Percentiles rank a stretch among this genome's conserved stretches.
phyloP scores from a whole-genome alignment of 2,113 vertebrate genomes.

The Oryzias javanicus region DNA sequence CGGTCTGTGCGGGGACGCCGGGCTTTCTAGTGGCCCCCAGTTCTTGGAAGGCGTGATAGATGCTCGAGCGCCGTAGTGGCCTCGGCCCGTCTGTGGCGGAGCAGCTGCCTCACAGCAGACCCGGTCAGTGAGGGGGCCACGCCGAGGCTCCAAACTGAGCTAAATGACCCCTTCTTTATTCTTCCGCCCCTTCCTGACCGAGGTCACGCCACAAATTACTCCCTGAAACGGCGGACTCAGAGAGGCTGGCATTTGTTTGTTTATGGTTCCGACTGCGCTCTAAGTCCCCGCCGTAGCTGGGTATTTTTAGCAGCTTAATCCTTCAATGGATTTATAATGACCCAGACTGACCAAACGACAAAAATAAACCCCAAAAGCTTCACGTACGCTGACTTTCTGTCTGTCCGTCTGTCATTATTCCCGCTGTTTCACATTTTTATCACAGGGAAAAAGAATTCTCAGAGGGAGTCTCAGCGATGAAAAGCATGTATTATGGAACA shows the following conservation, averaged over 20 bases:
- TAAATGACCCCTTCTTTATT: slow-evolving; percentile 42
- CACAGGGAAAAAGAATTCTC: slow-evolving; percentile 1
- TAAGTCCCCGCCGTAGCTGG: slow-evolving; percentile 49
- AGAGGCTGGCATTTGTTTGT: slow-evolving; percentile 68
- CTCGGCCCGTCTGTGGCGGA: slow-evolving; percentile 68
- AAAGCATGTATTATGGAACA: slow-evolving; percentile 26
- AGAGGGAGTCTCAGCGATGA: slow-evolving; percentile 8
- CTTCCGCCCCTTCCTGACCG: slow-evolving; percentile 55
- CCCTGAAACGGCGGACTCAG: slow-evolving; percentile 49
- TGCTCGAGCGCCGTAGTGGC: slow-evolving; percentile 69
- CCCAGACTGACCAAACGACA: slow-evolving; percentile 57
- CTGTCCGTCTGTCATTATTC: slow-evolving; percentile 55
- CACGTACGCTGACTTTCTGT: slow-evolving; percentile 52
- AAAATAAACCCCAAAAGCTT: slow-evolving; percentile 47
- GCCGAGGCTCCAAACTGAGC: slow-evolving; percentile 33
- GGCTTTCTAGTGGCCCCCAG: slow-evolving; percentile 46
- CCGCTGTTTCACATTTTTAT: slow-evolving; percentile 16
- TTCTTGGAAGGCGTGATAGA: slow-evolving; percentile 80
- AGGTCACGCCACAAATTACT: slow-evolving; percentile 70
- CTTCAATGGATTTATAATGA: slow-evolving; percentile 71
- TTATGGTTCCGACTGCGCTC: slow-evolving; percentile 56
- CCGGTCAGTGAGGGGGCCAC: slow-evolving; percentile 14
- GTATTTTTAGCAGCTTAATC: slow-evolving; percentile 72
- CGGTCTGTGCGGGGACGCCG: slow-evolving; percentile 31
- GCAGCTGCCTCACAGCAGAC: slow-evolving; percentile 53